These are phyloP conservation scores for Saxidomus purpurata DNA, from an alignment of 1,140 invertebrate genomes.

Conservation along the genomic window DNA sequence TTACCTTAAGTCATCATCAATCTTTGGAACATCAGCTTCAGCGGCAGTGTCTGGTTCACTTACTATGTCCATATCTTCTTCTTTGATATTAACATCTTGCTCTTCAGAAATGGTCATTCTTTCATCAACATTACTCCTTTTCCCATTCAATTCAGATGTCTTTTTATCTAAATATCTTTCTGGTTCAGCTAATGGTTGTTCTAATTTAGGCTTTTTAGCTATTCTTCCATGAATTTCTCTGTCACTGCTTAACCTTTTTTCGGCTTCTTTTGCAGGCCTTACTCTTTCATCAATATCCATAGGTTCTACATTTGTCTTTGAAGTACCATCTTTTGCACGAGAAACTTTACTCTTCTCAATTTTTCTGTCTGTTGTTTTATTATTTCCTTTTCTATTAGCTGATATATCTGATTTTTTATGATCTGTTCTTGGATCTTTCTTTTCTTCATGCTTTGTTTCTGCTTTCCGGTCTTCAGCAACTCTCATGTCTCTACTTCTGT, in stretches of 20 bases:
- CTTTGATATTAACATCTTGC: background rate
- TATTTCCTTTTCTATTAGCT: background rate
- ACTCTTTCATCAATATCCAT: constrained; percentile 52
- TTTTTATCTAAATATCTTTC: background rate
- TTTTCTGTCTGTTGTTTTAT: background rate
- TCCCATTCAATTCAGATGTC: background rate
- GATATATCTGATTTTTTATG: background rate
- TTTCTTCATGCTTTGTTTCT: constrained; percentile 26
- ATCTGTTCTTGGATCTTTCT: constrained; percentile 25
- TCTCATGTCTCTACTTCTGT: background rate
- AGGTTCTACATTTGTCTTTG: constrained; percentile 32
- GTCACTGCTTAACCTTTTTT: constrained; percentile 38
- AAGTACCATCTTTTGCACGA: constrained; percentile 15
- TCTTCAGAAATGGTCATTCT: background rate
- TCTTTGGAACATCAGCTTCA: background rate
- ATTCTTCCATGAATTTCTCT: constrained; percentile 31
- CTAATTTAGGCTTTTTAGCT: constrained; percentile 41
- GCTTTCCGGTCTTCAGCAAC: constrained; percentile 17
- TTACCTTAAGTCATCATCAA: constrained; percentile 71
- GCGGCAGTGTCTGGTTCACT: background rate
- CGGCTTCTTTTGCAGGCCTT: constrained; percentile 40
- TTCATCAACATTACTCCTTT: background rate
- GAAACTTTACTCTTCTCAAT: background rate
- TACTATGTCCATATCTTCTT: constrained; percentile 59
- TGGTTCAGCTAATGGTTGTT: background rate